Conservation (phyloP, 1,140 invertebrate species). For the Centruroides sculpturatus region DNA sequence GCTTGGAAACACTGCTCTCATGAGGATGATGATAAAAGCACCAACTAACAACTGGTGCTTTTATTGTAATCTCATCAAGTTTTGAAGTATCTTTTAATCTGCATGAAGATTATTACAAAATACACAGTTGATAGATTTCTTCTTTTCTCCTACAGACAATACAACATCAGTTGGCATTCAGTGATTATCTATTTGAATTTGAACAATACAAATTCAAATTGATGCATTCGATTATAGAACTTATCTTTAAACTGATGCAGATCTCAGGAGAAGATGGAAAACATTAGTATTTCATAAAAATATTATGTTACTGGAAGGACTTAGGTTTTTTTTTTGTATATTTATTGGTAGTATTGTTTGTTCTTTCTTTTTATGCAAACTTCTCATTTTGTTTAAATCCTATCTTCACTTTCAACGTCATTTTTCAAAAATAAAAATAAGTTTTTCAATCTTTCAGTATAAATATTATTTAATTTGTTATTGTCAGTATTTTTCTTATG, state of each 20-base stretch:
- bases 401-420: conserved; percentile 20
- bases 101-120: background rate
- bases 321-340: background rate
- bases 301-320: no score
- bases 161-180: conserved; percentile 5
- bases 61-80: no score
- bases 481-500: conserved; percentile 3
- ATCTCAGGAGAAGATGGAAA: no score
- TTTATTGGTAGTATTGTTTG: no score
- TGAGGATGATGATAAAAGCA: background rate
- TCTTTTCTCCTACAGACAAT: background rate
- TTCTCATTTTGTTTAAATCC: conserved; percentile 9
- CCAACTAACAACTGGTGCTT: no score
- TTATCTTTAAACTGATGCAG: no score
- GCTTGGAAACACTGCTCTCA: background rate
- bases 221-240: no score
- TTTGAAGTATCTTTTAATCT: no score
- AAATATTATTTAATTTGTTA: background rate
- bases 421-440: conserved; percentile 20
- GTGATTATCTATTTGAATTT: no score
- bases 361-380: background rate
- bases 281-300: no score
- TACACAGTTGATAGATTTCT: background rate
- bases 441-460: conserved; percentile 3
- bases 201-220: no score